Evolutionary conservation across 2,888 invertebrate genomes (phyloP).

Genomic region (Linnaemya vulpina): DNA sequence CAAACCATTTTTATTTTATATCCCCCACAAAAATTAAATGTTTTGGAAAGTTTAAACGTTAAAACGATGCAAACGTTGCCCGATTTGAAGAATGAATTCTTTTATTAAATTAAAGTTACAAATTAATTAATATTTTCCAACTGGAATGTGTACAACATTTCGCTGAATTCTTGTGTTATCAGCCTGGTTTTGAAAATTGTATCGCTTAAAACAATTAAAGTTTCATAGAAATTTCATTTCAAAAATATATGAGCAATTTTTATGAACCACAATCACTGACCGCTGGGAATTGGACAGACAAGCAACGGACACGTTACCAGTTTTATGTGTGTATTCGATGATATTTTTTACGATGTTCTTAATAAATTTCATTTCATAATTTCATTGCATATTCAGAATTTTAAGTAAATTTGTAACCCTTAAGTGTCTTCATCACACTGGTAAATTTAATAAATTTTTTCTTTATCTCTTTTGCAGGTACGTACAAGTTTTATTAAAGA

Average conservation of each 20-base stretch:
- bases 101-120: too few species aligned
- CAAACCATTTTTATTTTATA: too few species aligned
- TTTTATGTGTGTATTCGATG: not conserved
- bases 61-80: too few species aligned
- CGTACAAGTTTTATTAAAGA: slow-evolving; percentile 40
- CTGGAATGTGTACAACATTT: not conserved
- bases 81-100: too few species aligned
- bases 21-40: too few species aligned
- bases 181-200: slow-evolving; percentile 24
- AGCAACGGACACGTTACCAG: not conserved
- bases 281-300: slow-evolving; percentile 3
- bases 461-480: slow-evolving; percentile 57
- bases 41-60: too few species aligned
- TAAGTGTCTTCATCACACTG: not conserved
- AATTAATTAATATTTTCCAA: too few species aligned
- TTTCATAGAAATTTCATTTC: not conserved
- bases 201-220: slow-evolving; percentile 13
- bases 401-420: not conserved
- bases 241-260: not conserved
- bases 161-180: not conserved
- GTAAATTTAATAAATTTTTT: slow-evolving; percentile 30
- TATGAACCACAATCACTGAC: slow-evolving; percentile 8
- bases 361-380: slow-evolving; percentile 4
- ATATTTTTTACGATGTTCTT: not conserved
- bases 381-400: not conserved